Base-by-base conservation (phyloP, 2,888 invertebrate genomes). In the Patella depressa region DNA sequence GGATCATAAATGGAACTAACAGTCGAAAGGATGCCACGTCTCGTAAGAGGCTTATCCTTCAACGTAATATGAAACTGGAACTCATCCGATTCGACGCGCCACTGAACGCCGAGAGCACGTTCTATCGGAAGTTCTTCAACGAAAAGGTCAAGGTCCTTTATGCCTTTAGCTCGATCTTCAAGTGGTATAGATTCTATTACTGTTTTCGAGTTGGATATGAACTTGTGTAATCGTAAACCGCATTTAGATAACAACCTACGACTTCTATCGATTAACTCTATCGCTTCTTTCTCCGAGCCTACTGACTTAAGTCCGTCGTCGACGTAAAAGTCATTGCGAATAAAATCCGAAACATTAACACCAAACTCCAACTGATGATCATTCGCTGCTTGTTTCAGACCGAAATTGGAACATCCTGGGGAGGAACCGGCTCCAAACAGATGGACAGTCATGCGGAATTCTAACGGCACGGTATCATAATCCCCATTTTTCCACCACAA, bases 141-240 rank as follows among this genome's bases (percentile, higher is more conserved):
- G 2, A 15, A 17, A 9, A 78, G 45, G 57, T 80, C 80, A n/a
- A 77, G 24, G 55, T 53, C 69, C 45, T 72, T 54, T 12, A 76
- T 7, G 1, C 59, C 80, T 59, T 74, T 75, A 15, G 80, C 83
- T 77, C 82, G 57, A 53, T 83, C 85, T 53, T 76, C 76, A 0
- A 34, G n/a, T 7, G 80, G 73, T 15, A 85, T 54, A 5, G 69
- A 85, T 19, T 24, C 24, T 24, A 24, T 24, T 15, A 85, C 85
- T n/a, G 78, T 78, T 69, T 76, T 74, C 17, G 75, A 77, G 73
- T 86, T 88, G 0, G 82, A 83, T 1, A 79, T 19, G 71, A 84
- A 82, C 72, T 85, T 84, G 79, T 82, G 81, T 14, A 86, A 70
- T 45, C 78, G 65, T 14, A 86, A 34, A 9, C 81, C 81, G 72